Base-by-base conservation (phyloP, 2,113 vertebrate genomes). In the Callochromis pleurospilus region DNA sequence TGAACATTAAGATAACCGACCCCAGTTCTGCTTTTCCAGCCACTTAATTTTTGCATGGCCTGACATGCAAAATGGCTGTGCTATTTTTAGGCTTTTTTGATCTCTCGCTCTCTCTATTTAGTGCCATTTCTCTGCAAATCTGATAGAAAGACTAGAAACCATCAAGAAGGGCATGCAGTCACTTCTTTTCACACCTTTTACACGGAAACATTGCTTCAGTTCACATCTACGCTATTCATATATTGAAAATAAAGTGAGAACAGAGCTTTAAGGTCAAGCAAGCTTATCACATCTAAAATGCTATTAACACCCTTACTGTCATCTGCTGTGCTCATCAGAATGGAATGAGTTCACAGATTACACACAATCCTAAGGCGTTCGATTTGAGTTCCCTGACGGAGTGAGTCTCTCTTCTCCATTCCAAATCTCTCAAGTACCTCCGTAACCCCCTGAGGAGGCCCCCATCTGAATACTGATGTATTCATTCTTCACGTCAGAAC, bases 381-480 rank as follows among this genome's bases (percentile, higher is more conserved):
- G 8, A 89, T 88, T 90, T 2, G 8, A 68, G 58, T 84, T 93
- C 45, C 83, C 75, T 65, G 54, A 73, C 21, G 29, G 47, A 81
- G 84, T 29, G 40, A 86, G 82, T 80, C 58, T 82, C 77, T 82
- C 84, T 51, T 84, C 84, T 83, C 56, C 21, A 2, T 89, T 90
- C 87, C 87, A 89, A 82, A 92, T 94, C 88, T 92, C 89, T 89
- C 62, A 85, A 80, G 90, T 90, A 89, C 81, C 91, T 90, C 86
- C 79, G 62, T 83, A 88, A 88, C 91, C 92, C 90, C 93, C 93
- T 49, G 42, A 85, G 79, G 88, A 89, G 75, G 80, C 82, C 58
- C 42, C 60, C 87, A 86, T 90, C 90, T 91, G 93, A 95, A 95
- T 96, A 94, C 94, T 92, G 92, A 96, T 96, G 90, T 47, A 92